Conservation (phyloP, 2,797 vertebrate species). For the Tarsius wallacei region DNA sequence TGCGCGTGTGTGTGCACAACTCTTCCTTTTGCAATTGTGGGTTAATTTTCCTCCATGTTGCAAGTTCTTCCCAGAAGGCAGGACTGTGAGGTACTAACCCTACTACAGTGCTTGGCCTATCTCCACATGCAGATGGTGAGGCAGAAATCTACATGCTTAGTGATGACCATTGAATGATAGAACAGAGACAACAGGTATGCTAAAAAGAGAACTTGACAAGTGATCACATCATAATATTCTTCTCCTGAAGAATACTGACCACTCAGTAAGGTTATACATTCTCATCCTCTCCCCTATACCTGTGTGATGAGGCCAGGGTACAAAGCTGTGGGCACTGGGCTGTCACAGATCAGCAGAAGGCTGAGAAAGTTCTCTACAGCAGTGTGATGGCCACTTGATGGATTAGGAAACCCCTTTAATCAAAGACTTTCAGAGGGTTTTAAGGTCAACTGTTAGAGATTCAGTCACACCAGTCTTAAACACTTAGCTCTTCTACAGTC, state of each 20-base stretch:
- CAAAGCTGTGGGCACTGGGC: background rate
- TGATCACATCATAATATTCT: rapidly evolving
- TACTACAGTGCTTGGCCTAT: no score
- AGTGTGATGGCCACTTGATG: rapidly evolving
- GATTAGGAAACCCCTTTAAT: background rate
- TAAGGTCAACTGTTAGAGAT: background rate
- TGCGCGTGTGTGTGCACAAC: rapidly evolving
- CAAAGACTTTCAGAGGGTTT: background rate
- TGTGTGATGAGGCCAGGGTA: background rate
- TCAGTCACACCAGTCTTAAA: background rate
- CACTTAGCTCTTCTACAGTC: background rate
- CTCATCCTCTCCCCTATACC: rapidly evolving
- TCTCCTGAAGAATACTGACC: background rate
- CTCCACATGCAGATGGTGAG: rapidly evolving
- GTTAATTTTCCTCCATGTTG: background rate
- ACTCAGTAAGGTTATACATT: background rate
- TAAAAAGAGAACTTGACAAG: background rate
- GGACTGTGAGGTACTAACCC: background rate
- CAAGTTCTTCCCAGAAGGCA: background rate
- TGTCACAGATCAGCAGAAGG: rapidly evolving
- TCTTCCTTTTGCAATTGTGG: background rate
- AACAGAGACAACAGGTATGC: background rate
- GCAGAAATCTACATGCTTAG: rapidly evolving
- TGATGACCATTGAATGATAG: rapidly evolving
- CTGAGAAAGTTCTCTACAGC: rapidly evolving